Evolutionary conservation across 2,797 vertebrate species (phyloP), one percentile per base, ranked within the genome.

Genomic region (Tympanoctomys barrerae): DNA sequence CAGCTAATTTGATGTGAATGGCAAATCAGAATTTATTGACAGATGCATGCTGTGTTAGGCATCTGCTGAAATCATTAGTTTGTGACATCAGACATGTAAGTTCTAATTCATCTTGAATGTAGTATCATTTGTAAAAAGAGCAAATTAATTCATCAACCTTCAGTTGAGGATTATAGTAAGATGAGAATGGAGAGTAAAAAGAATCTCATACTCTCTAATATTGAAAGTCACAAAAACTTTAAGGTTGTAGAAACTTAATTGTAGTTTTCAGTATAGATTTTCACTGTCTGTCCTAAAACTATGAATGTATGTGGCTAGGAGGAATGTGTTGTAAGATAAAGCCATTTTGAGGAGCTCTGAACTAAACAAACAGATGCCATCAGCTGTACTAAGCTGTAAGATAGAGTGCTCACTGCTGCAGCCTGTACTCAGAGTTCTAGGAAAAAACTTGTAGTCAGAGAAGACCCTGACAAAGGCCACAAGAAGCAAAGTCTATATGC

Each of bases 1-100:
- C 33, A 94, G 36, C 22, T 95, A 89, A 96, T 81, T 83, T 91
- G 77, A 81, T 85, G 87, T 68, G 11, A 80, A 73, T 64, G 49
- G 1, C 1, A 52, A 87, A 73, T 93, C 61, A 87, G 57, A 93
- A 90, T 94, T 88, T 94, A 57, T 91, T 36, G 79, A 70, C 33
- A 84, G 70, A 11, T 87, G 28, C 46, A 46, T 93, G 42, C 87
- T 94, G 46, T 93, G 39, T 71, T 85, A 22, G 33, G 5, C 33
- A 71, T 42, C 18, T 80, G 36, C 9, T 83, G 49, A 75, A 62
- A 61, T 86, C 80, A 89, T 87, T 90, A 96, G 24, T 81, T 91
- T 66, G 90, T 46, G 8, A 82, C 71, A 62, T 86, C 68, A 85
- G 62, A 93, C 62, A 71, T 11, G 26, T 10, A 62, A 62, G 7